Evolutionary conservation across 2,113 vertebrate genomes (phyloP).

Genomic region (Clarias batrachus): DNA sequence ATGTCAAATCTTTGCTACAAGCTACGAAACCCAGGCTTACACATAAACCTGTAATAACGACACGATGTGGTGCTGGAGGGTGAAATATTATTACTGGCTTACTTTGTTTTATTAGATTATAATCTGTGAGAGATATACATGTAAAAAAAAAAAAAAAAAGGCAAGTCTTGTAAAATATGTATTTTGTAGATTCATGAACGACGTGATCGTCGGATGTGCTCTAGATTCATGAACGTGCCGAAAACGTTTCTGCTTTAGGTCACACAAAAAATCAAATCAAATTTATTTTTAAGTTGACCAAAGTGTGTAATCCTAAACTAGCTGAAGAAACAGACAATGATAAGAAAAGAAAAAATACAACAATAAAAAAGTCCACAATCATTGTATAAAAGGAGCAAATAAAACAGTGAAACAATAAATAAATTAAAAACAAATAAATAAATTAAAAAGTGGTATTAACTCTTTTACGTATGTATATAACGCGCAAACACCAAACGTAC

Average conservation of each 20-base stretch:
- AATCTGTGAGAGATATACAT: neutral
- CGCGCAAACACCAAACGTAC: neutral
- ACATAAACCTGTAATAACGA: neutral
- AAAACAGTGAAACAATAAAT: too few relatives aligned
- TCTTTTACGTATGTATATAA: neutral
- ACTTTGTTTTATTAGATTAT: neutral
- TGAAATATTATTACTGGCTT: neutral
- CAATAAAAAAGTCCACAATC: too few relatives aligned
- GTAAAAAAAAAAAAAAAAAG: neutral
- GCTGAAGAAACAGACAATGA: too few relatives aligned
- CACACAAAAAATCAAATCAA: too few relatives aligned
- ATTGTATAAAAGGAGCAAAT: too few relatives aligned
- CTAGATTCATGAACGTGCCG: neutral
- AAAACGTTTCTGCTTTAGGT: neutral
- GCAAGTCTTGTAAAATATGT: neutral
- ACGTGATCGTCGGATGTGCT: neutral
- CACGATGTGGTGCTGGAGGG: too few relatives aligned
- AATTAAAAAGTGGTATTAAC: too few relatives aligned
- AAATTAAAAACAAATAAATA: too few relatives aligned
- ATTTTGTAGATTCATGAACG: too few relatives aligned
- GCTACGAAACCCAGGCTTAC: neutral
- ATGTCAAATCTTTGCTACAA: neutral
- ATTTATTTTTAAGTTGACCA: too few relatives aligned
- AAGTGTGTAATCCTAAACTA: too few relatives aligned
- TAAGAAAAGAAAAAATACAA: too few relatives aligned